Percentiles rank a stretch among this genome's conserved stretches.
Conservation (phyloP, 2,888 invertebrate genomes). For the Elgonia sp. region DNA sequence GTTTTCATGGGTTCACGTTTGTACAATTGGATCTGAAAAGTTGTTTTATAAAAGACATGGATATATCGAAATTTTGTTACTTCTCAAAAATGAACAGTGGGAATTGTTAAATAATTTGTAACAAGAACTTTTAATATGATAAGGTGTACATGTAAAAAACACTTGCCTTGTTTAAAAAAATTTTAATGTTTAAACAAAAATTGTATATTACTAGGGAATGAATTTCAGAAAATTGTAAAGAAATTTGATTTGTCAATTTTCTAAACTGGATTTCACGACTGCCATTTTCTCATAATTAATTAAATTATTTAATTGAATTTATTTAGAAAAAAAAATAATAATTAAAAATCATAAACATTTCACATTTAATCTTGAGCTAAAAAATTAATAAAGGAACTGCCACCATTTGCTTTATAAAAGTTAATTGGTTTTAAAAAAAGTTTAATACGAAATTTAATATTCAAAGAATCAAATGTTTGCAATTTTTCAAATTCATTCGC, state of each 20-base stretch:
- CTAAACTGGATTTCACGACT: conserved; percentile 20
- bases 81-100: conserved; percentile 1
- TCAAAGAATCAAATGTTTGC: background rate
- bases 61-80: conserved; percentile 15
- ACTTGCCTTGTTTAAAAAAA: conserved; percentile 63
- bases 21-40: conserved; percentile 55
- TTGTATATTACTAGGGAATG: conserved; percentile 39
- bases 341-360: no score
- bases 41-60: background rate
- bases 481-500: conserved; percentile 61
- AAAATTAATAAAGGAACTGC: no score
- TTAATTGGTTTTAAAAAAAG: no score
- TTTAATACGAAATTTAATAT: no score
- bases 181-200: conserved; percentile 28
- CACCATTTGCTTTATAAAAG: no score
- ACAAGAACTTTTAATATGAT: conserved; percentile 46
- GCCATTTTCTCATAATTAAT: conserved; percentile 27
- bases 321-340: no score
- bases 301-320: no score
- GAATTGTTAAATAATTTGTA: conserved; percentile 54
- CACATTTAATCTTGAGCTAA: no score
- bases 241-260: conserved; percentile 1
- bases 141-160: conserved; percentile 39
- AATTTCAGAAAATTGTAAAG: conserved; percentile 40
- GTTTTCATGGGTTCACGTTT: conserved; percentile 77